These are phyloP conservation scores for Ceriagrion tenellum DNA, from an alignment of 2,888 invertebrate species.

Conservation along the genomic window DNA sequence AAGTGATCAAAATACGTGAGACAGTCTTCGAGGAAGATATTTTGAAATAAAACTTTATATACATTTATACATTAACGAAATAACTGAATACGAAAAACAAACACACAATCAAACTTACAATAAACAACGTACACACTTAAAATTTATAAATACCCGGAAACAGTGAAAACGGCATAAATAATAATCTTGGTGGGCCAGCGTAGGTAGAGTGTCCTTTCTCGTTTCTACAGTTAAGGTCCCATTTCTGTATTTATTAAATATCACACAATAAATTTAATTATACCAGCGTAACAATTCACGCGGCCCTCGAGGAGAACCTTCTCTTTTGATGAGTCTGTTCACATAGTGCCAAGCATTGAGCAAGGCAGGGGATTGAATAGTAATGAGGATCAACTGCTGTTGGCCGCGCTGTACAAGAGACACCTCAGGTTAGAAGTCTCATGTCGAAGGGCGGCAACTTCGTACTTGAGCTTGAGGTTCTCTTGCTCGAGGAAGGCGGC, in stretches of 20 bases:
- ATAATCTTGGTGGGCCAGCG: neutral
- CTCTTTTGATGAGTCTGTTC: neutral
- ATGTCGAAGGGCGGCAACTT: slow-evolving; percentile 83
- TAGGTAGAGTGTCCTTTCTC: neutral
- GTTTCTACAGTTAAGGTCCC: neutral
- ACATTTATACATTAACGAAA: neutral
- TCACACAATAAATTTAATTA: neutral
- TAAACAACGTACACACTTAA: neutral
- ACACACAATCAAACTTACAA: neutral
- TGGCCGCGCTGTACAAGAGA: slow-evolving; percentile 76
- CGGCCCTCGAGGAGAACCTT: neutral
- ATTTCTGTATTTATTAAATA: neutral
- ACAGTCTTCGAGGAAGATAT: slow-evolving; percentile 3
- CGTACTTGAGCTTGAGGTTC: slow-evolving; percentile 87
- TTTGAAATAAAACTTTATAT: neutral
- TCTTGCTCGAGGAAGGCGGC: slow-evolving; percentile 93
- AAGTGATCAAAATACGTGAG: neutral
- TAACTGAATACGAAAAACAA: neutral
- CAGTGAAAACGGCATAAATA: neutral
- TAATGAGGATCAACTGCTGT: slow-evolving; percentile 32
- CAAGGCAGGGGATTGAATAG: neutral
- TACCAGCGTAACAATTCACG: neutral
- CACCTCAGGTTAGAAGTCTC: slow-evolving; percentile 82
- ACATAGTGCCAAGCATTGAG: neutral
- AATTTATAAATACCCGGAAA: neutral